phyloP scores from a whole-genome alignment of 2,113 vertebrate species.

The Pseudopodoces humilis region DNA sequence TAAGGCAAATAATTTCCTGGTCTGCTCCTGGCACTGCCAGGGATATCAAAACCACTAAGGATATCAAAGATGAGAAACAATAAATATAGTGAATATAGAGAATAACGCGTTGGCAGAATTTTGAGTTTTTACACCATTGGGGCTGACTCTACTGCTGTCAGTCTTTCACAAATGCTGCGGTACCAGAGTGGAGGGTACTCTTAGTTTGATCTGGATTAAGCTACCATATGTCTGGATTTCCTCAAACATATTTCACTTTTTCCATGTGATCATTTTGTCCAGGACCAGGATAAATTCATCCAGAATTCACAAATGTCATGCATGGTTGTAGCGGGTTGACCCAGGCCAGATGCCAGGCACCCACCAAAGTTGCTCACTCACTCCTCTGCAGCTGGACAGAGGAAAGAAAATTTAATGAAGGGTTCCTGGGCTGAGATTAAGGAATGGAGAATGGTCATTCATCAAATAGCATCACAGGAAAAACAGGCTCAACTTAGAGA shows the following conservation, averaged over 20 bases:
- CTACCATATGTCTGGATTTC: not conserved
- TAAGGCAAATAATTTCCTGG: not conserved
- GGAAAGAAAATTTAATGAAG: not conserved
- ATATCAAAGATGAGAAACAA: not conserved
- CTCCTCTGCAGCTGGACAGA: not conserved
- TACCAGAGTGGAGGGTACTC: not conserved
- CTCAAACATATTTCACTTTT: not conserved
- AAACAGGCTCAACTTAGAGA: not conserved
- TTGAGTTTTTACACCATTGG: not conserved
- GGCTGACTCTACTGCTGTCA: not conserved
- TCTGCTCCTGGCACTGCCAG: not conserved
- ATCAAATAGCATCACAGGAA: not conserved
- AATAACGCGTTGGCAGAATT: not conserved
- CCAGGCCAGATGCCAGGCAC: not conserved
- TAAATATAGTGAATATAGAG: not conserved
- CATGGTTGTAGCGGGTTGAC: not conserved
- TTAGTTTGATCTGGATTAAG: not conserved
- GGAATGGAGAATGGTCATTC: not conserved
- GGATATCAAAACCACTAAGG: not conserved
- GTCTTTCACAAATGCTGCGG: not conserved
- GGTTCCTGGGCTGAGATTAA: not conserved
- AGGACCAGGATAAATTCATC: not conserved
- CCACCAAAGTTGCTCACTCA: not conserved
- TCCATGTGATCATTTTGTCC: not conserved
- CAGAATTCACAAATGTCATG: not conserved